Evolutionary conservation across 35 echinoderm and acorn worm genomes (phyloP).

Genomic region (Hemicentrotus pulcherrimus): DNA sequence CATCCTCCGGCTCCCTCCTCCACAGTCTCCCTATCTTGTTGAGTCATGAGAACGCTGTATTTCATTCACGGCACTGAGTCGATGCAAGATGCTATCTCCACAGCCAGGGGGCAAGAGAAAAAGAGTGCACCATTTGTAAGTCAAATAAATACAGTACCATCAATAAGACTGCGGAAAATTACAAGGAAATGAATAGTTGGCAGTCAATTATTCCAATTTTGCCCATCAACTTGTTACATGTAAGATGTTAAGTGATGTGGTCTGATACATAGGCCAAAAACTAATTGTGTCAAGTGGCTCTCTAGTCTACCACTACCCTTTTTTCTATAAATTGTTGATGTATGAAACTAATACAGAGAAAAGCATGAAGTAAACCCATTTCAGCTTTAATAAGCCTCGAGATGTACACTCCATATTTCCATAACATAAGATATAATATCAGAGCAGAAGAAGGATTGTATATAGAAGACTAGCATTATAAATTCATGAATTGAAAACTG

Average conservation of each 20-base stretch:
- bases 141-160: slow-evolving; percentile 21
- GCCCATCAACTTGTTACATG: not conserved
- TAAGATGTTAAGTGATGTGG: slow-evolving; percentile 2
- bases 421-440: not conserved
- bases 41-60: not conserved
- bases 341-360: not conserved
- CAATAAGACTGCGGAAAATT: not conserved
- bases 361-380: not conserved
- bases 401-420: not conserved
- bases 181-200: slow-evolving; percentile 37
- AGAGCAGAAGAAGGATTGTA: not conserved
- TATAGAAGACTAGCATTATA: not conserved
- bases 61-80: not conserved
- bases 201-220: slow-evolving; percentile 39
- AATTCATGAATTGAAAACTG: not conserved
- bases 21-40: not conserved
- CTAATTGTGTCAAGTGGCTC: not conserved
- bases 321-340: not conserved
- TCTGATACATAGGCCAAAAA: not conserved
- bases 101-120: slow-evolving; percentile 3
- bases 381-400: not conserved
- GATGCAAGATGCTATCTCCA: not conserved
- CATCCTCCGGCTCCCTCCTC: not conserved
- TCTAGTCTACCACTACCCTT: not conserved
- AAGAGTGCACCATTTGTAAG: slow-evolving; percentile 30